Evolutionary conservation across 2,888 invertebrate genomes (phyloP).

Genomic region (Synergus itoensis): DNA sequence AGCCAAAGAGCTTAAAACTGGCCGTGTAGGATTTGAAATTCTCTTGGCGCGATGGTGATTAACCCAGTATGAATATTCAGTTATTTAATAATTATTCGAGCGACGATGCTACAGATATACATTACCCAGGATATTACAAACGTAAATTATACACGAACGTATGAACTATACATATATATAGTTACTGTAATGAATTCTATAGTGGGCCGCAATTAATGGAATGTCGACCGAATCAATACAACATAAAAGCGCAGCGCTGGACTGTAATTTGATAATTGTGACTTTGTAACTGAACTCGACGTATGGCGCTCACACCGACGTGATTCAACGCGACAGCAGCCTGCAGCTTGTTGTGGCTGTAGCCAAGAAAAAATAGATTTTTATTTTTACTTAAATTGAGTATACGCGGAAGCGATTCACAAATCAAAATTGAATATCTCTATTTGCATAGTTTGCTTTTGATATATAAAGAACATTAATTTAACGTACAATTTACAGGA

Average conservation of each 20-base stretch:
- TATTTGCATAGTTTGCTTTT: background rate
- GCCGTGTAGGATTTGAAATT: constrained; percentile 20
- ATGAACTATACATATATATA: background rate
- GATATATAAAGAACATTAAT: background rate
- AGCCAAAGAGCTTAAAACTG: constrained; percentile 9
- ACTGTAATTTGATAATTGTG: constrained; percentile 21
- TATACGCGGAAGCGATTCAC: background rate
- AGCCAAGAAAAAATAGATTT: background rate
- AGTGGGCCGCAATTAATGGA: constrained; percentile 33
- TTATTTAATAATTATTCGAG: constrained; percentile 35
- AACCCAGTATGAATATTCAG: constrained; percentile 36
- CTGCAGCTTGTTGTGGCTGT: too few relatives aligned
- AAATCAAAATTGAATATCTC: background rate
- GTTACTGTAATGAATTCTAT: constrained; percentile 22
- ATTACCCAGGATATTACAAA: constrained; percentile 39
- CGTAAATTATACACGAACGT: constrained; percentile 37
- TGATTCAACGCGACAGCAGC: background rate
- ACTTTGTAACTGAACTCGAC: background rate
- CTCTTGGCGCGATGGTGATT: constrained; percentile 35
- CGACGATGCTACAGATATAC: constrained; percentile 25
- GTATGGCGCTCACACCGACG: background rate
- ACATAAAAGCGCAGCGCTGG: constrained; percentile 28
- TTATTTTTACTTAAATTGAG: background rate
- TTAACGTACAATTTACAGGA: background rate
- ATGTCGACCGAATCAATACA: constrained; percentile 35